Evolutionary conservation across 2,797 vertebrate genomes (phyloP), one percentile per base, ranked within the genome.

Genomic region (Melanitta fusca): DNA sequence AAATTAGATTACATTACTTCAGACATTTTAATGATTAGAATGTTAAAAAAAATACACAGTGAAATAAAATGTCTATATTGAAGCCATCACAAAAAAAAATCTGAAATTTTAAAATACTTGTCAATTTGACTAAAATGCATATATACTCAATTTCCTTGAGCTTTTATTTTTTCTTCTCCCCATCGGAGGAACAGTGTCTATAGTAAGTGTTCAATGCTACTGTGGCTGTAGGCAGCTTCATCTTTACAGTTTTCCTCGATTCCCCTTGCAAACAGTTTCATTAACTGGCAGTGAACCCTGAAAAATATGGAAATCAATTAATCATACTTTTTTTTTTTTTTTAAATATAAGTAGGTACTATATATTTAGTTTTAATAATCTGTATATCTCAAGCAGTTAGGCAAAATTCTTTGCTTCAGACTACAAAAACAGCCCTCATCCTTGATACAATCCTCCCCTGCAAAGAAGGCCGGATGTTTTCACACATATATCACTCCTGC

Each of bases 211-310:
- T 93, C 89, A 91, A 34, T 0, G 2, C 79, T 86, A 94, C 73
- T 91, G 54, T 86, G 91, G 79, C 92, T 92, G 91, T 53, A 77
- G 74, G 81, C 56, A 11, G 83, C 69, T 64, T 98, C 97, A 49
- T 97, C 98, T 91, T 97, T 95, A 0, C 91, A 62, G 65, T 94
- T 88, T 49, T 98, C 98, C 95, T 99, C 99, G 2, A 99, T 99
- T 73, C 99, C 99, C 15, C 99, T 98, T 25, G 99, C 99, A 94
- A 99, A 99, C 43, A 99, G 98, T 84, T 97, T 98, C 81, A 99
- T 98, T 97, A 99, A 96, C 97, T 99, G 99, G 98, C 98, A 98
- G 97, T 99, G 99, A 96, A 99, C 99, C 96, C 99, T 99, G 98
- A 77, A 96, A 98, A 97, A 97, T 28, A 88, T 15, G 71, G 64